Base-by-base conservation (phyloP, 2,888 invertebrate species). In the Eremobia ochroleuca region DNA sequence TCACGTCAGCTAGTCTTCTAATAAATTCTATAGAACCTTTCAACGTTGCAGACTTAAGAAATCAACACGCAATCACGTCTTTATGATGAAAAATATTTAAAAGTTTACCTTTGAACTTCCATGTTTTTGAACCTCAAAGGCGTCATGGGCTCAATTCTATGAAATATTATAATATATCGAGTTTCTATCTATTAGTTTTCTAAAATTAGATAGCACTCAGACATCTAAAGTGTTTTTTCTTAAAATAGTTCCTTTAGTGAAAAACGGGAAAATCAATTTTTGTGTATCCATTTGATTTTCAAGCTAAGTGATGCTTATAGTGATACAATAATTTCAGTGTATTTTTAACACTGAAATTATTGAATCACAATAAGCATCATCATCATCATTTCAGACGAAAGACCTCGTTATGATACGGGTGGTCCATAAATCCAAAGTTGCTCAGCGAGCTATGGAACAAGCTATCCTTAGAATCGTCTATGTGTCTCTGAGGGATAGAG, bases 1-100 rank as follows among this genome's bases (percentile, higher is more conserved):
- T 25, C 21, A 49, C 2, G 21, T 49, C 21, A 49, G 49, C 21
- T 49, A 49, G 49, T 49, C 49, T 68, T 37, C n/a, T n/a, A 31
- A 31, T 28, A 34, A 3, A 68, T 9, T 25, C 37, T 40, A 28
- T 40, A 8, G 21, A 62, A 37, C 40, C 69, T 52, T 70, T 43
- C 58, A 67, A 28, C 43, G 55, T 58, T 40, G 69, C 28, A 58
- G 40, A 43, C 62, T 65, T 40, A 46, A 13, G 66, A 70, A 69
- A 81, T 65, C 34, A 58, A 37, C 62, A 8, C 34, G 21, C 25
- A 18, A 55, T 55, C 25, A 28, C 5, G 43, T 69, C 72, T 72
- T 74, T 77, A 43, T 72, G 65, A 77, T 70, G 74, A 70, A 31
- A 69, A 70, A 37, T 72, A 59, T n/a, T 28, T 31, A 9, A 28